Evolutionary conservation across 2,797 vertebrate species (phyloP).

Genomic region (Eremophila alpestris): DNA sequence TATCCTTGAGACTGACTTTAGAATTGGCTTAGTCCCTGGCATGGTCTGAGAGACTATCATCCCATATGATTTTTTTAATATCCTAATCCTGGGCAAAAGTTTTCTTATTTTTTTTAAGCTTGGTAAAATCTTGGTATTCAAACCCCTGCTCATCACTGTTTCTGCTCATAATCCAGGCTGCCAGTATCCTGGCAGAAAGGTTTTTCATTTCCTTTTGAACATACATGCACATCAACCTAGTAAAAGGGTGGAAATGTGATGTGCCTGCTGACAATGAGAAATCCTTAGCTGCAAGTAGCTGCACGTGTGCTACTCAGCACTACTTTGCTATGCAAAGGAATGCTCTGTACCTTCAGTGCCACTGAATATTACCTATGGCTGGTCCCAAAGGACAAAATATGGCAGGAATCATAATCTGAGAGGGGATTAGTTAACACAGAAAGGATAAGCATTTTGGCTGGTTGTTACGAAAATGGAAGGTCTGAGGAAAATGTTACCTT

Average conservation of each 20-base stretch:
- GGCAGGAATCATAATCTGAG: not conserved
- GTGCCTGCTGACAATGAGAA: not conserved
- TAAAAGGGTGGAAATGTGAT: not conserved
- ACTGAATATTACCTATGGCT: not conserved
- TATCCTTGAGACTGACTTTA: not conserved
- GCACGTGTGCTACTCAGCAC: fast-evolving
- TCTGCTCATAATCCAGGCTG: not conserved
- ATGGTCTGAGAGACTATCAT: not conserved
- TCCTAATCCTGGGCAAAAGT: not conserved
- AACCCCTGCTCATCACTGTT: not conserved
- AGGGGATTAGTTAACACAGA: not conserved
- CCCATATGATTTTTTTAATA: not conserved
- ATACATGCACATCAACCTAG: not conserved
- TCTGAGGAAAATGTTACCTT: not conserved
- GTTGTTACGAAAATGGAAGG: not conserved
- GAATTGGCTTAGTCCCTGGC: not conserved
- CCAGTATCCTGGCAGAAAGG: not conserved
- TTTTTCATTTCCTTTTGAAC: not conserved
- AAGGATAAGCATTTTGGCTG: not conserved
- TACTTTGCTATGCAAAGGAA: not conserved
- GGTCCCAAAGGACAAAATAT: not conserved
- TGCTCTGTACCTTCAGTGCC: not conserved
- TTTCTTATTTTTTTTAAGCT: not conserved
- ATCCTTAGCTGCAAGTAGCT: not conserved
- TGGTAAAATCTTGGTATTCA: not conserved